Base-by-base conservation (phyloP, 2,797 vertebrate genomes). In the Silurus aristotelis region DNA sequence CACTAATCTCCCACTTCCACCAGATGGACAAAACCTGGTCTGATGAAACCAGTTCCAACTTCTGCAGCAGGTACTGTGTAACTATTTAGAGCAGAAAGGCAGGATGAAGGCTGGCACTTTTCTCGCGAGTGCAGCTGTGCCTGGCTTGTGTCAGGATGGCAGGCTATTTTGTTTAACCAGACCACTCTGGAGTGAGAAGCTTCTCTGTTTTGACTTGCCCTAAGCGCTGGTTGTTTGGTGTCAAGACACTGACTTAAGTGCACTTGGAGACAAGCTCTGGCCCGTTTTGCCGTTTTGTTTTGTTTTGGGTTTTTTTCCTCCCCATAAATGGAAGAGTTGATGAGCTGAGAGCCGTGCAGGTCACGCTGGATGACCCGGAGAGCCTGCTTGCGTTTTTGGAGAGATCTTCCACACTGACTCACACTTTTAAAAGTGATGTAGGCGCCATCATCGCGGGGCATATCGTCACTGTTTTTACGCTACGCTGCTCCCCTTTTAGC, bases 161-260 rank as follows among this genome's bases (percentile, higher is more conserved):
- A 84, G 83, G 25, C 61, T 87, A 66, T 83, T 86, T 87, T 56
- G 78, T 80, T 84, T 70, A 75, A 68, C 48, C 25, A 5, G 46
- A 48, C 81, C 70, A 13, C 46, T 58, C 68, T n/a, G 48, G 55
- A 79, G 83, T 52, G 60, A 81, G 71, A 86, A 67, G 83, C 63
- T 46, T 79, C 64, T 72, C 71, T 88, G 83, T 89, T 89, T 89
- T 87, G 87, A 87, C 83, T 82, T 75, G 27, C 77, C 70, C 73
- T 55, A 82, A 86, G 43, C 25, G 27, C 67, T 27, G 52, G 38
- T 31, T 80, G 43, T 72, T 61, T 77, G 72, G 68, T 73, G 80
- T 67, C 67, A 78, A 38, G 78, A 72, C 43, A 15, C 10, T 63
- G 77, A 38, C n/a, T 22, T 72, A 66, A 85, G 82, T 84, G 60